Evolutionary conservation across 2,888 invertebrate genomes (phyloP).

Genomic region (Herminia tarsipennalis): DNA sequence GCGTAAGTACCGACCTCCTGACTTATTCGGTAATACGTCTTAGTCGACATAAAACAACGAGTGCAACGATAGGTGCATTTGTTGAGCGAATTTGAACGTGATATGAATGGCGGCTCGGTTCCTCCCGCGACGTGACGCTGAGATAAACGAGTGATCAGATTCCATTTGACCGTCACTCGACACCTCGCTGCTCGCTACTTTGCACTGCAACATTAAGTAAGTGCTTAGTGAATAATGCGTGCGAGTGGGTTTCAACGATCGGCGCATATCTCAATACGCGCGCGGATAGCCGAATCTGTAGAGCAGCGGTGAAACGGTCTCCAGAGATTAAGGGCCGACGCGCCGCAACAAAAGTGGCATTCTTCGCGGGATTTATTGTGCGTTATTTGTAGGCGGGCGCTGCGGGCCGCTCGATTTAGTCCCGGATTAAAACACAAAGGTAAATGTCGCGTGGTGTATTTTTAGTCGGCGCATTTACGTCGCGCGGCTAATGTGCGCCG

Average conservation of each 20-base stretch:
- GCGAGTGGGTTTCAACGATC: conserved; percentile 49
- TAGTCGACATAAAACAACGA: not conserved
- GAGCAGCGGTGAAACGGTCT: conserved; percentile 44
- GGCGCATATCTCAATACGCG: conserved; percentile 38
- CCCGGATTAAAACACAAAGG: conserved; percentile 65
- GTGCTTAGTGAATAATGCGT: conserved; percentile 40
- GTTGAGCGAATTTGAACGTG: not conserved
- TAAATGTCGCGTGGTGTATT: conserved; percentile 66
- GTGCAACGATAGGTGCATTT: conserved; percentile 5
- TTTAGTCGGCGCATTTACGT: conserved; percentile 53
- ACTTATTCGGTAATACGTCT: conserved; percentile 2
- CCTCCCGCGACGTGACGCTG: conserved; percentile 8
- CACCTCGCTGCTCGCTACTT: conserved; percentile 16
- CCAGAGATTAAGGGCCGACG: conserved; percentile 50
- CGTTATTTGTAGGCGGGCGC: conserved; percentile 54
- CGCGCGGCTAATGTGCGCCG: conserved; percentile 50
- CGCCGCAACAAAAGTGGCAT: conserved; percentile 54
- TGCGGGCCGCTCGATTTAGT: conserved; percentile 54
- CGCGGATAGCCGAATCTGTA: conserved; percentile 52
- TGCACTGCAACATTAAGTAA: conserved; percentile 27
- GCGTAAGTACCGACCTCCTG: not conserved
- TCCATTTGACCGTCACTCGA: conserved; percentile 15
- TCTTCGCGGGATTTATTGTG: conserved; percentile 63
- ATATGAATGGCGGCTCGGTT: conserved; percentile 16
- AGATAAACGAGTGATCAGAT: conserved; percentile 33